phyloP scores from a whole-genome alignment of 1,140 invertebrate species.

The Drosophila suzukii region DNA sequence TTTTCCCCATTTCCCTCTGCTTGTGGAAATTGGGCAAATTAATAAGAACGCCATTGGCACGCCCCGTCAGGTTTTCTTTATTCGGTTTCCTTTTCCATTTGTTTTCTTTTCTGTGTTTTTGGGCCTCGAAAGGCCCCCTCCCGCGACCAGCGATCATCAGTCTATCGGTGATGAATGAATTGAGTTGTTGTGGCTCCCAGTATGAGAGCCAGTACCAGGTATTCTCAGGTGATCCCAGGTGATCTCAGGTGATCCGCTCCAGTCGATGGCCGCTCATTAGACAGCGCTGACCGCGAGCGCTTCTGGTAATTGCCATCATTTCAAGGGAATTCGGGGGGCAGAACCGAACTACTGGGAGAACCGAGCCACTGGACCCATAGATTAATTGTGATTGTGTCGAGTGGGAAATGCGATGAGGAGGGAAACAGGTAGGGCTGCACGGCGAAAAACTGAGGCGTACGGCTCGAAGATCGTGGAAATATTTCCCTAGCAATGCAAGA shows the following conservation, averaged over 20 bases:
- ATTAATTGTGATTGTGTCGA: constrained; percentile 72
- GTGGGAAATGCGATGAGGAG: constrained; percentile 29
- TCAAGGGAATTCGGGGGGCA: constrained; percentile 18
- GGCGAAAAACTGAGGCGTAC: neutral
- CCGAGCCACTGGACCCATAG: constrained; percentile 52
- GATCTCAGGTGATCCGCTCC: constrained; percentile 61
- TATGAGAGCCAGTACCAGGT: neutral
- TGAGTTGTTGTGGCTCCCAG: constrained; percentile 43
- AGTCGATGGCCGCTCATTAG: constrained; percentile 64
- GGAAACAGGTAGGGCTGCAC: constrained; percentile 24
- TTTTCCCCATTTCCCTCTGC: constrained; percentile 58
- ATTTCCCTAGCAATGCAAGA: no score
- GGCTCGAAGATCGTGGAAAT: no score
- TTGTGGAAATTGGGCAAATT: constrained; percentile 79
- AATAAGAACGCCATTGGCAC: constrained; percentile 81
- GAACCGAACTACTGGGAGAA: constrained; percentile 5
- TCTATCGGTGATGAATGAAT: constrained; percentile 75
- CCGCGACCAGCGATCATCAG: constrained; percentile 51
- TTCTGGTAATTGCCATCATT: constrained; percentile 77
- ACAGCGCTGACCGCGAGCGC: constrained; percentile 68
- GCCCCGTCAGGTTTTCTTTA: constrained; percentile 60
- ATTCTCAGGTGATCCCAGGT: constrained; percentile 13
- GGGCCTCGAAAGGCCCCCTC: neutral
- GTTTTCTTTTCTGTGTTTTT: constrained; percentile 2
- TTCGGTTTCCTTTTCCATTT: neutral